Evolutionary conservation across 2,888 invertebrate species (phyloP).

Genomic region (Notodonta ziczac): DNA sequence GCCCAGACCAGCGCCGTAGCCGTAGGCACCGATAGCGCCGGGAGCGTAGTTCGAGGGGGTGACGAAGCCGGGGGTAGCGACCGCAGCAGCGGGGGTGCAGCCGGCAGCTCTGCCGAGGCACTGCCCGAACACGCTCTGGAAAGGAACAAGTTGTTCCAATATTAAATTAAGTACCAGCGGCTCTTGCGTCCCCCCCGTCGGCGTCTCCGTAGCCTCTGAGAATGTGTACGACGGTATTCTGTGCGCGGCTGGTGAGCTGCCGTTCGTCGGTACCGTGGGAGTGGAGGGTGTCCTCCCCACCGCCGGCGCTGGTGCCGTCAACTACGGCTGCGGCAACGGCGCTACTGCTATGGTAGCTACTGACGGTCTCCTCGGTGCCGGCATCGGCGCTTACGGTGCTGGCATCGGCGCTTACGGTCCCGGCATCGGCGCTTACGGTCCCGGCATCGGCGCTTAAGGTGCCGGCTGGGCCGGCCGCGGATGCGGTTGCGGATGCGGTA

Average conservation of each 20-base stretch:
- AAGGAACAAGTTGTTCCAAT: too few species aligned
- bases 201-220: conserved; percentile 51
- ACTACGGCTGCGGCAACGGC: conserved; percentile 51
- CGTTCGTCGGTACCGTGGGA: conserved; percentile 49
- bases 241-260: conserved; percentile 49
- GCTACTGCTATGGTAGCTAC: conserved; percentile 39
- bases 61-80: conserved; percentile 10
- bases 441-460: conserved; percentile 4
- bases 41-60: conserved; percentile 1
- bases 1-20: too few species aligned
- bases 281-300: conserved; percentile 49
- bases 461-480: neutral
- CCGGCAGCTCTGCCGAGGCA: conserved; percentile 17
- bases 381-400: conserved; percentile 9
- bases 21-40: conserved; percentile 13
- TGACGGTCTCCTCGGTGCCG: conserved; percentile 8
- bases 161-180: conserved; percentile 30
- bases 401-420: too few species aligned
- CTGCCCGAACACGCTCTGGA: conserved; percentile 26
- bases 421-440: conserved; percentile 1
- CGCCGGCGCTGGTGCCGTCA: conserved; percentile 45
- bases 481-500: conserved; percentile 2
- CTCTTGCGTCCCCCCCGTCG: conserved; percentile 46
- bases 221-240: conserved; percentile 53
- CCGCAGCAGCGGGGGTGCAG: conserved; percentile 8